Conservation (phyloP, 2,888 invertebrate genomes). For the Rhingia rostrata region DNA sequence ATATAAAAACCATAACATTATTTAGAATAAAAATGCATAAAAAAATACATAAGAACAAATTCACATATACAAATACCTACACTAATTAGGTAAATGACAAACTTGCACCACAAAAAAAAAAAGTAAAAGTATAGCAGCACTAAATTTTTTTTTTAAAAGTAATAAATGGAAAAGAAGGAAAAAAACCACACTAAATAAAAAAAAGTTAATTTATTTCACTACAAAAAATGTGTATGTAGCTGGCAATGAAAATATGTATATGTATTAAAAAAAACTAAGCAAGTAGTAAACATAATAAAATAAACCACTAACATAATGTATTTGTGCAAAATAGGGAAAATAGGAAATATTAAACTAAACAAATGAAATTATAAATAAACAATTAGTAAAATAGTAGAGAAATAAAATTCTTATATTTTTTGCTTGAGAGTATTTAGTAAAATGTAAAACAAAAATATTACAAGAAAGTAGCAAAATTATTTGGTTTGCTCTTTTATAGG, state of each 20-base stretch:
- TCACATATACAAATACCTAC: neutral
- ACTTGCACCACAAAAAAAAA: conserved; percentile 41
- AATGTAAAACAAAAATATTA: conserved; percentile 24
- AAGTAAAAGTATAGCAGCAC: conserved; percentile 55
- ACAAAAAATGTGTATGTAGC: neutral
- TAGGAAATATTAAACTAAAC: conserved; percentile 25
- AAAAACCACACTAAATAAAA: conserved; percentile 3
- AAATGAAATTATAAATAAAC: conserved; percentile 16
- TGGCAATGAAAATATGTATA: neutral
- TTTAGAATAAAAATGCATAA: conserved; percentile 28
- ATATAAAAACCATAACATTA: conserved; percentile 30
- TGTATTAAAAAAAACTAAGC: conserved; percentile 21
- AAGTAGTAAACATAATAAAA: conserved; percentile 19
- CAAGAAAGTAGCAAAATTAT: conserved; percentile 43
- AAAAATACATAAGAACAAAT: neutral
- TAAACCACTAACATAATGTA: conserved; percentile 19
- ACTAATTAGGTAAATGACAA: conserved; percentile 5
- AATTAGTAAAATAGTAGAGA: conserved; percentile 35
- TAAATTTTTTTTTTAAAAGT: conserved; percentile 40
- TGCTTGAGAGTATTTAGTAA: conserved; percentile 50
- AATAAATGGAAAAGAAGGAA: conserved; percentile 13
- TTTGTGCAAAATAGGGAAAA: conserved; percentile 50
- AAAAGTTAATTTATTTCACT: conserved; percentile 11
- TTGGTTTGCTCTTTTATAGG: conserved; percentile 62
- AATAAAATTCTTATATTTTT: conserved; percentile 52